Conservation (phyloP, 35 echinoderm and acorn worm species). For the Stichopus chloronotus region DNA sequence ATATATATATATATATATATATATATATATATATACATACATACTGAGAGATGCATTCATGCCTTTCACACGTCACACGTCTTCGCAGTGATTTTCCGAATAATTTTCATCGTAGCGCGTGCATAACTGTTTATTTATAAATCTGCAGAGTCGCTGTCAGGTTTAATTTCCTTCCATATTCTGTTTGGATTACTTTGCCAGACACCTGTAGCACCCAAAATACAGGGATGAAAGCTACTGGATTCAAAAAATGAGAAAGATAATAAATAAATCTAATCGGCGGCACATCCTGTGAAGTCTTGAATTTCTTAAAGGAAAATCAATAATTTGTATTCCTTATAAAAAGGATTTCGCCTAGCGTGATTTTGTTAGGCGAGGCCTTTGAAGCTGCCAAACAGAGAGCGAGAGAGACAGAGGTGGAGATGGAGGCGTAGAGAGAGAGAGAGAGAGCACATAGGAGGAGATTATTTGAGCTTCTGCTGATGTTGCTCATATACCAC, state of each 20-base stretch:
- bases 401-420: too few species aligned
- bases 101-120: too few species aligned
- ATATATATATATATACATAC: too few species aligned
- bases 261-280: conserved; percentile 22
- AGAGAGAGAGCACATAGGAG: too few species aligned
- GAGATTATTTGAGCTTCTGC: too few species aligned
- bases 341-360: not conserved
- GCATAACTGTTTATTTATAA: not conserved
- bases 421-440: too few species aligned
- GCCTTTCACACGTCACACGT: too few species aligned
- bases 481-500: too few species aligned
- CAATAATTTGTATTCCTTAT: not conserved
- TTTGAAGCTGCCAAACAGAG: too few species aligned
- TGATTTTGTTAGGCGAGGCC: not conserved
- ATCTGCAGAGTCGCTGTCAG: not conserved
- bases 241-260: not conserved
- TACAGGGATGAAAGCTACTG: not conserved
- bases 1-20: too few species aligned
- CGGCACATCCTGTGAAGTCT: conserved; percentile 13
- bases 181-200: not conserved
- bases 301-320: not conserved
- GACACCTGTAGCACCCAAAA: not conserved
- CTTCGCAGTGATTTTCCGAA: too few species aligned
- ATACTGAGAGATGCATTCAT: too few species aligned
- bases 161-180: not conserved